Evolutionary conservation across 2,888 invertebrate species (phyloP).

Genomic region (Oscheius onirici): DNA sequence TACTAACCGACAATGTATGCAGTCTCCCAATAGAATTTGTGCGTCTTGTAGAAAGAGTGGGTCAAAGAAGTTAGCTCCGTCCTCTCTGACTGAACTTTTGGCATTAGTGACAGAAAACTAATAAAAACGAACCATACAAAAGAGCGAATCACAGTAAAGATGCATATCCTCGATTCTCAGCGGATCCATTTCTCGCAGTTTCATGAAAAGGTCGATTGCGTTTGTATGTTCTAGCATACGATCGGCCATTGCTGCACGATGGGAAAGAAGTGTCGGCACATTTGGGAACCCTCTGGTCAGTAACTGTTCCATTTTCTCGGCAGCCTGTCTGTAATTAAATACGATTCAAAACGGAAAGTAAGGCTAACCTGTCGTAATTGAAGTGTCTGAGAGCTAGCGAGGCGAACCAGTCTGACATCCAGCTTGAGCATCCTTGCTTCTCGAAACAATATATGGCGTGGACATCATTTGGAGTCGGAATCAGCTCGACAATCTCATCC

Average conservation of each 20-base stretch:
- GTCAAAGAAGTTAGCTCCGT: slow-evolving; percentile 92
- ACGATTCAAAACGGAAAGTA: background rate
- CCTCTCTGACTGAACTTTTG: slow-evolving; percentile 46
- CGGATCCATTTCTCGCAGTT: slow-evolving; percentile 86
- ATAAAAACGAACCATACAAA: slow-evolving; percentile 77
- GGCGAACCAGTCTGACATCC: slow-evolving; percentile 54
- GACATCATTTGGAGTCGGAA: slow-evolving; percentile 72
- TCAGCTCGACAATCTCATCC: slow-evolving; percentile 87
- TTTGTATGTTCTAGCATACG: slow-evolving; percentile 58
- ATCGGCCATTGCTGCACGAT: slow-evolving; percentile 81
- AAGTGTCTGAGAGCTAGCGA: slow-evolving; percentile 41
- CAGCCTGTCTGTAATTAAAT: slow-evolving; percentile 75
- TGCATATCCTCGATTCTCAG: slow-evolving; percentile 91
- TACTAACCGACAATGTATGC: slow-evolving; percentile 91
- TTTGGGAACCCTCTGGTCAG: slow-evolving; percentile 83
- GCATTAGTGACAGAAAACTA: background rate
- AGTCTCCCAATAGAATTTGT: slow-evolving; percentile 95
- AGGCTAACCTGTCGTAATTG: slow-evolving; percentile 34
- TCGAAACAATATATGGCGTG: slow-evolving; percentile 14
- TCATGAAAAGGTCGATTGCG: slow-evolving; percentile 77
- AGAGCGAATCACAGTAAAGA: slow-evolving; percentile 92
- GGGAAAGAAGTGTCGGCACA: slow-evolving; percentile 88
- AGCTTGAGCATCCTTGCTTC: slow-evolving; percentile 19
- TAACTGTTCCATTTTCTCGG: slow-evolving; percentile 83
- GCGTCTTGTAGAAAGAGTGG: slow-evolving; percentile 89